Base-by-base conservation (phyloP, 2,888 invertebrate species). In the Lochmaea crataegi region DNA sequence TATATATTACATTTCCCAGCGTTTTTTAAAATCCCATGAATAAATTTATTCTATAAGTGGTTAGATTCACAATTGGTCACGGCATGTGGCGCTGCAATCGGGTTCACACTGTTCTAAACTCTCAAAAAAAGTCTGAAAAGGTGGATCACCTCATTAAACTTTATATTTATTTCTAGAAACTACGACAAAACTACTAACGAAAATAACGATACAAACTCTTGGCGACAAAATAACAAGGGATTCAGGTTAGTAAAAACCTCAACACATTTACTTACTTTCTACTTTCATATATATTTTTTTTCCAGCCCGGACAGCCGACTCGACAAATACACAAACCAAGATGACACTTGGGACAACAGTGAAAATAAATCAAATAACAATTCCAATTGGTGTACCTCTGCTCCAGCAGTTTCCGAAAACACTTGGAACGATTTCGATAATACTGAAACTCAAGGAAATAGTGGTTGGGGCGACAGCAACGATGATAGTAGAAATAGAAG, bases 221-320 rank as follows among this genome's bases (percentile, higher is more conserved):
- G 83, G 83, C 75, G 82, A 68, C 79, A 82, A 65, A 80, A 79
- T 66, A 83, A 82, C 58, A 82, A 79, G 76, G 81, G 80, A 60
- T 83, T 81, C 68, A 80, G 79, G 82, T 83, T 75, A 76, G 80
- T 80, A 42, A 51, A 51, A 51, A 51, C 14, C 7, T 7, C 5
- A 51, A 51, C 16, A 42, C 45, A 61, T 6, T 63, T 32, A 2
- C 65, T 58, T 53, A 66, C 32, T 38, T 2, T 65, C 64, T 70
- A 32, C 16, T 51, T 51, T 16, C 9, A 9, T 51, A 51, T 16
- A 9, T 16, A 16, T 18, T 41, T 61, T 66, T 22, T 32, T 16
- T n/a, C n/a, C 18, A 73, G 73, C 42, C 73, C 73, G 1, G 70
- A 48, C 16, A 41, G 51, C 26, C 48, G 68, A 56, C 32, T 68